Evolutionary conservation across 2,888 invertebrate genomes (phyloP).

Genomic region (Eumerus sabulonum): DNA sequence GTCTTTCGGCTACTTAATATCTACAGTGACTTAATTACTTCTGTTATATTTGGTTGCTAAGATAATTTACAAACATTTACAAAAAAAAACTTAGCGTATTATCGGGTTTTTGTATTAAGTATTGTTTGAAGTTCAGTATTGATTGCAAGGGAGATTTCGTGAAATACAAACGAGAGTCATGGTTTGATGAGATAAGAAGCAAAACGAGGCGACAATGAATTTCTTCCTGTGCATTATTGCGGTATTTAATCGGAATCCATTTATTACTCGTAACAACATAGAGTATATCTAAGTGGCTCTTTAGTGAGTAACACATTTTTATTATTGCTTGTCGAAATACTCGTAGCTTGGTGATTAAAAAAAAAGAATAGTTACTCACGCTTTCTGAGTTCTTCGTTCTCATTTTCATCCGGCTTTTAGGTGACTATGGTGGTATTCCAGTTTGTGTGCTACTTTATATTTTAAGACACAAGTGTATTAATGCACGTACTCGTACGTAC

Average conservation of each 20-base stretch:
- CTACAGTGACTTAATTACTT: too few species aligned
- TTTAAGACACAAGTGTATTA: conserved; percentile 9
- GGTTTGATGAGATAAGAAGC: neutral
- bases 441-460: conserved; percentile 19
- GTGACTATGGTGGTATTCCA: neutral
- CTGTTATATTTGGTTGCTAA: too few species aligned
- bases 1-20: too few species aligned
- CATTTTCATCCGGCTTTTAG: neutral
- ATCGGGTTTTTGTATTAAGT: too few species aligned
- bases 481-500: conserved; percentile 5
- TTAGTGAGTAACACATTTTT: conserved; percentile 49
- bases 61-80: too few species aligned
- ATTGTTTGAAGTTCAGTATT: conserved; percentile 28
- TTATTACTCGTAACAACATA: conserved; percentile 25
- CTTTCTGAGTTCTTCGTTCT: neutral
- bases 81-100: too few species aligned
- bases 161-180: neutral
- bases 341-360: conserved; percentile 17
- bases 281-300: conserved; percentile 31
- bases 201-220: conserved; percentile 1
- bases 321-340: conserved; percentile 5
- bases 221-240: conserved; percentile 31
- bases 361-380: too few species aligned
- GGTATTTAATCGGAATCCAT: conserved; percentile 50
- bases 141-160: neutral